Percentiles rank a stretch among this genome's conserved stretches.
Evolutionary conservation across 1,140 invertebrate genomes (phyloP).

Genomic region (Dreissena rostriformis): DNA sequence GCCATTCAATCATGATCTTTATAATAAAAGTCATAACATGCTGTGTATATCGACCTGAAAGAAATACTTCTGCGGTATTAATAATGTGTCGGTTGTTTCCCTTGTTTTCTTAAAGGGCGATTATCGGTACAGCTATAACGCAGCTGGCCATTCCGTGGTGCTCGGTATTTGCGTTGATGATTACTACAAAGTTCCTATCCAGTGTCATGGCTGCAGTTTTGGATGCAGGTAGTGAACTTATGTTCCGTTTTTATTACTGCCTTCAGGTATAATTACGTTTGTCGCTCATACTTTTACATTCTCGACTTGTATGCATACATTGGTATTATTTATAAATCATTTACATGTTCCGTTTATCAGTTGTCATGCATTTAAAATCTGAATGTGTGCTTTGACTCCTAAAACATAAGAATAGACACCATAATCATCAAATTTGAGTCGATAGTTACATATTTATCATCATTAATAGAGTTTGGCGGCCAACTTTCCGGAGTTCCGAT

Average conservation of each 20-base stretch:
- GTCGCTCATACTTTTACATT: neutral
- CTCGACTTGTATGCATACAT: neutral
- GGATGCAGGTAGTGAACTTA: conserved; percentile 31
- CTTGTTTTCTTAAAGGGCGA: neutral
- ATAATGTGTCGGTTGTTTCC: too few relatives aligned
- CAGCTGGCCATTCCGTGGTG: conserved; percentile 27
- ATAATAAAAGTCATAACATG: too few relatives aligned
- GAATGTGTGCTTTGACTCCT: too few relatives aligned
- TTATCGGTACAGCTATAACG: conserved; percentile 26
- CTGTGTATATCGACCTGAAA: too few relatives aligned
- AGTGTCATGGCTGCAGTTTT: conserved; percentile 22
- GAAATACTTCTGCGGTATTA: too few relatives aligned
- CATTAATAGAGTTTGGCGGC: too few relatives aligned
- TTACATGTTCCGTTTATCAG: neutral
- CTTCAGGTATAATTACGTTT: neutral
- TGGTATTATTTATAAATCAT: neutral
- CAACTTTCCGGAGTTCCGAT: too few relatives aligned
- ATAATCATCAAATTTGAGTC: too few relatives aligned
- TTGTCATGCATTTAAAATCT: too few relatives aligned
- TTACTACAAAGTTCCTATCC: conserved; percentile 4
- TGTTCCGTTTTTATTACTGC: neutral
- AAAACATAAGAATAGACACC: too few relatives aligned
- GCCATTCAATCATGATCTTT: too few relatives aligned
- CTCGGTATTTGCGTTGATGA: conserved; percentile 18
- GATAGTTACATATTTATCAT: too few relatives aligned